phyloP scores from a whole-genome alignment of 2,113 vertebrate species.

The Menidia beryllina region DNA sequence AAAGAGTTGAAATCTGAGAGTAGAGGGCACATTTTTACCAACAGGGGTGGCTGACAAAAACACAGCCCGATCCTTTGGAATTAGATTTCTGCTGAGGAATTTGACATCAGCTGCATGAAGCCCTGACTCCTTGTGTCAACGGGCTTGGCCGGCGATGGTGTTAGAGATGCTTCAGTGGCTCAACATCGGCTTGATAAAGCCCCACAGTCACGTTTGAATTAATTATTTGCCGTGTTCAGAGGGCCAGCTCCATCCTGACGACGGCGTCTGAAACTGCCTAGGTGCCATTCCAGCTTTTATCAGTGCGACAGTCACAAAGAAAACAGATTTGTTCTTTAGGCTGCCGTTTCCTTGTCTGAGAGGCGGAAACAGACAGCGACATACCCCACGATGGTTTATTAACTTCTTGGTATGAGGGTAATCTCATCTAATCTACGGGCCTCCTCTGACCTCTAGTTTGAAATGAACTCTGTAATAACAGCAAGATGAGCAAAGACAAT shows the following conservation, averaged over 20 bases:
- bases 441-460: conserved; percentile 37
- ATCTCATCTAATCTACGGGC: conserved; percentile 47
- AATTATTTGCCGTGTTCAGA: not conserved
- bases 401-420: conserved; percentile 66
- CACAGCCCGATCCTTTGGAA: not conserved
- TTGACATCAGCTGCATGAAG: not conserved
- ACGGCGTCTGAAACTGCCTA: too few species aligned
- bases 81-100: conserved; percentile 16
- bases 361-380: conserved; percentile 34
- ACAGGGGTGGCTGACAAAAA: not conserved
- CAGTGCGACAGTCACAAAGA: too few species aligned
- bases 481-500: conserved; percentile 49
- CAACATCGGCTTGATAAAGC: not conserved
- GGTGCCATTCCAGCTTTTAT: too few species aligned
- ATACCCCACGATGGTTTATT: conserved; percentile 54
- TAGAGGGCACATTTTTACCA: not conserved
- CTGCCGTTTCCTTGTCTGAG: conserved; percentile 1
- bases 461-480: conserved; percentile 58
- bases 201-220: not conserved
- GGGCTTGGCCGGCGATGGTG: not conserved
- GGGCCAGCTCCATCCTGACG: too few species aligned
- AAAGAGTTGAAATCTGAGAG: not conserved
- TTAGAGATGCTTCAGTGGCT: conserved; percentile 7
- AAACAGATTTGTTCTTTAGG: too few species aligned
- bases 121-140: not conserved